Conservation (phyloP, 2,888 invertebrate genomes). For the Steromphala cineraria region DNA sequence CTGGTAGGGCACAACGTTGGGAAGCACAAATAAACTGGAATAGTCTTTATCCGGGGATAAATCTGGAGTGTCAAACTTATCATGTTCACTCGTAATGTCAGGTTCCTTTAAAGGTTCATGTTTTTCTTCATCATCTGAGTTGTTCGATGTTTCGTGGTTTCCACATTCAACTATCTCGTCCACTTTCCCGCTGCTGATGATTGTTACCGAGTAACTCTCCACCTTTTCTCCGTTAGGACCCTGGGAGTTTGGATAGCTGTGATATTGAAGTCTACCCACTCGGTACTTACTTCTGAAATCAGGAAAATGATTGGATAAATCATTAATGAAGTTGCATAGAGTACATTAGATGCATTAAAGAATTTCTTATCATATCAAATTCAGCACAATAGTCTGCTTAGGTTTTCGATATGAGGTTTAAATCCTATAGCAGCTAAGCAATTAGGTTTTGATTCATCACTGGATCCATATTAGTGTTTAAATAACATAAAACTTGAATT, state of each 20-base stretch:
- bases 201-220: background rate
- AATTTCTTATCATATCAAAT: too few species aligned
- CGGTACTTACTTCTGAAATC: background rate
- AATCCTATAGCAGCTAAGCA: too few species aligned
- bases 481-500: too few species aligned
- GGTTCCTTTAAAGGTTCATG: background rate
- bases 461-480: too few species aligned
- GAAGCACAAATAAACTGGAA: background rate
- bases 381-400: too few species aligned
- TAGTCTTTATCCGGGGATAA: conserved; percentile 1
- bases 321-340: too few species aligned
- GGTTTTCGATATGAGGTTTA: too few species aligned
- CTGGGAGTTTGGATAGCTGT: background rate
- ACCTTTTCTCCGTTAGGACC: background rate
- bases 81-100: background rate
- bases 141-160: background rate
- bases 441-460: too few species aligned
- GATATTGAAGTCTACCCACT: background rate
- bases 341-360: too few species aligned
- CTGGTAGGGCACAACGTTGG: background rate
- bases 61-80: background rate
- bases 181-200: background rate
- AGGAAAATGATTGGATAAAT: background rate
- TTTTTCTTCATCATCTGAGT: background rate
- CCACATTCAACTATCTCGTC: background rate